Evolutionary conservation across 2,888 invertebrate species (phyloP).

Genomic region (Sylvicola cinctus): DNA sequence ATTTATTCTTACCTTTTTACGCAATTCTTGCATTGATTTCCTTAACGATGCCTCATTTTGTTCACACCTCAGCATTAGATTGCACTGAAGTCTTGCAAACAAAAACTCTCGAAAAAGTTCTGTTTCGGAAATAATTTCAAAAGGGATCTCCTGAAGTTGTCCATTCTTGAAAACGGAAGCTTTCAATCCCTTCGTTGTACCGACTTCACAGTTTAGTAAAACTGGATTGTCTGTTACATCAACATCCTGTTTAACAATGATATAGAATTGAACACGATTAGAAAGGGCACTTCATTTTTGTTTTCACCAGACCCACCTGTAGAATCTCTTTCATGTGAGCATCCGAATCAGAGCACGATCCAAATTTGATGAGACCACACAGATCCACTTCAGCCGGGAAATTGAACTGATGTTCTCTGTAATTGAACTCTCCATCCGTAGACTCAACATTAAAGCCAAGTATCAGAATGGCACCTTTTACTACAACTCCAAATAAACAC

Average conservation of each 20-base stretch:
- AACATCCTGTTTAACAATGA: conserved; percentile 30
- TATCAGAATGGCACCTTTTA: background rate
- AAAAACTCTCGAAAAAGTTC: conserved; percentile 48
- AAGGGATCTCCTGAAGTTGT: conserved; percentile 41
- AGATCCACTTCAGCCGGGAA: conserved; percentile 59
- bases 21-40: conserved; percentile 37
- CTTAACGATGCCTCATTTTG: conserved; percentile 33
- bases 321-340: conserved; percentile 38
- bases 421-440: conserved; percentile 12
- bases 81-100: conserved; percentile 44
- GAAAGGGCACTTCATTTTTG: background rate
- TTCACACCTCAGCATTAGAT: conserved; percentile 41
- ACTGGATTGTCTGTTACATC: conserved; percentile 66
- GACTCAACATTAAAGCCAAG: background rate
- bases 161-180: conserved; percentile 51
- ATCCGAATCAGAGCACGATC: conserved; percentile 35
- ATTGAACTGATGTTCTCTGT: conserved; percentile 34
- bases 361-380: conserved; percentile 51
- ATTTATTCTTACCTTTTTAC: conserved; percentile 36
- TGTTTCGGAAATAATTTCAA: conserved; percentile 37
- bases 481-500: background rate
- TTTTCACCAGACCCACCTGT: conserved; percentile 22
- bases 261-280: conserved; percentile 2
- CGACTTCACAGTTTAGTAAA: conserved; percentile 34
- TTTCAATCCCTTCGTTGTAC: conserved; percentile 34